Evolutionary conservation across 2,797 vertebrate species (phyloP).

Genomic region (Siniperca scherzeri): DNA sequence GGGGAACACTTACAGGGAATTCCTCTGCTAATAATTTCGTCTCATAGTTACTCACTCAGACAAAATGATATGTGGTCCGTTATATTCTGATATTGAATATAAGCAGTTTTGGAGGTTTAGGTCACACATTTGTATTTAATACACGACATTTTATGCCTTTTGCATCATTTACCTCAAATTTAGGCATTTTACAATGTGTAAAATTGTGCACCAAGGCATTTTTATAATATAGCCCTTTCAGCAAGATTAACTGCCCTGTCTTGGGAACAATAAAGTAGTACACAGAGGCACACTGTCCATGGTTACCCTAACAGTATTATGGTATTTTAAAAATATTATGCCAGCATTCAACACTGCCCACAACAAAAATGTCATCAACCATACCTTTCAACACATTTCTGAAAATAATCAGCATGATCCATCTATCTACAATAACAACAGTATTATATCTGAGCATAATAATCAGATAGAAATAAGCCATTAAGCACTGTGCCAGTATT

Average conservation of each 20-base stretch:
- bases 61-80: neutral
- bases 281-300: neutral
- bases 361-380: neutral
- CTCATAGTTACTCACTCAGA: neutral
- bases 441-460: neutral
- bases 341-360: neutral
- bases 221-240: neutral
- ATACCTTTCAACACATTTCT: neutral
- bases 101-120: neutral
- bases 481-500: constrained; percentile 1
- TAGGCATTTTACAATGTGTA: neutral
- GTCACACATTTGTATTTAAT: neutral
- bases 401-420: neutral
- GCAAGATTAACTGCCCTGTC: neutral
- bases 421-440: neutral
- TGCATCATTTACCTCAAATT: neutral
- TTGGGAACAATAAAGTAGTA: neutral
- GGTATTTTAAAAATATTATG: neutral
- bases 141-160: neutral
- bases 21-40: neutral
- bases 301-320: too few relatives aligned
- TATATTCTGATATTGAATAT: neutral
- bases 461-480: neutral
- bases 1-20: neutral
- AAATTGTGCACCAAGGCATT: neutral